Evolutionary conservation across 2,888 invertebrate genomes (phyloP), one percentile per base, ranked within the genome.

Genomic region (Hybos culiciformis): DNA sequence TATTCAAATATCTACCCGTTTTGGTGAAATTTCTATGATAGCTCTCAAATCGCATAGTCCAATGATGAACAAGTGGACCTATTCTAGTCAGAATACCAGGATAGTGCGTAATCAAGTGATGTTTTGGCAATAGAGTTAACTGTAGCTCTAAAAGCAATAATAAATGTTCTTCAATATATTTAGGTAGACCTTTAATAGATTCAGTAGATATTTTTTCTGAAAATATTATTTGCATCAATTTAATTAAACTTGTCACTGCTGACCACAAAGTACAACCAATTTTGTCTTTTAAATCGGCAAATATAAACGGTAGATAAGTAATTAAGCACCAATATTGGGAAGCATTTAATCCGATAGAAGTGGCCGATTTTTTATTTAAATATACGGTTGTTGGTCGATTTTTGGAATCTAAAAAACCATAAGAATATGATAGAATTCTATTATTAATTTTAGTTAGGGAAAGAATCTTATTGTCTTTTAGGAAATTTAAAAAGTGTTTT

Each of bases 181-280:
- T n/a, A n/a, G n/a, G n/a, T n/a, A n/a, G 20, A 2, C 21, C 4
- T 20, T 21, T n/a, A n/a, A n/a, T n/a, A n/a, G n/a, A n/a, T n/a
- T n/a, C n/a, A n/a, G n/a, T n/a, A n/a, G n/a, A n/a, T n/a, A n/a
- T n/a, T n/a, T n/a, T n/a, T n/a, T n/a, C n/a, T n/a, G n/a, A n/a
- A n/a, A n/a, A n/a, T n/a, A 39, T 39, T 39, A 39, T 26, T 26
- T 15, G 26, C 23, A 39, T 39, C 2, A 39, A 29, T 39, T 39
- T 39, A 3, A 39, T 21, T 11, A 39, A 19, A 4, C 23, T 23
- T 11, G 3, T 29, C 4, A 39, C 39, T 8, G n/a, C 29, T 9
- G 7, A 9, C 39, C 39, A 39, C 4, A 39, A 14, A 26, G 12
- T 14, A 6, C 7, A 14, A 23, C n/a, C n/a, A n/a, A 39, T 8